A percentile compares a stretch with the other conserved stretches of the same genome.
These are phyloP conservation scores for Carcinoscorpius rotundicauda DNA, from an alignment of 1,140 invertebrate genomes.

Conservation along the genomic window DNA sequence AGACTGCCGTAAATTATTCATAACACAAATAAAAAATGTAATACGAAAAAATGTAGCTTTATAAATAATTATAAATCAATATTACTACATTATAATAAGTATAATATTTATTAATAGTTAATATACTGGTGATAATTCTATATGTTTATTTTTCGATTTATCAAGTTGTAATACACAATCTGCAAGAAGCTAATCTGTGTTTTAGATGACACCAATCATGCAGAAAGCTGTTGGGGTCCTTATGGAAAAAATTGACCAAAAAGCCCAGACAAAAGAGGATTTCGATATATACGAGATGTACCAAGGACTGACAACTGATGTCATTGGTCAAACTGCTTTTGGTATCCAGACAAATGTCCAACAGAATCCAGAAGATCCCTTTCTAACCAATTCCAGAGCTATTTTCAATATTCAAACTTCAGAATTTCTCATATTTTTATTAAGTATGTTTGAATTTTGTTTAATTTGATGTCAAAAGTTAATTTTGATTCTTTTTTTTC, in stretches of 20 bases:
- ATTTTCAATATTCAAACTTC: constrained; percentile 12
- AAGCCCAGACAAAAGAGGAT: constrained; percentile 13
- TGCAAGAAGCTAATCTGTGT: background rate
- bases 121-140: too few relatives aligned
- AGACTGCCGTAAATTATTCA: too few relatives aligned
- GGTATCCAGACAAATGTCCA: constrained; percentile 27
- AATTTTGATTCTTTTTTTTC: too few relatives aligned
- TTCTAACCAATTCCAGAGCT: constrained; percentile 13
- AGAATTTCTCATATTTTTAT: constrained; percentile 1
- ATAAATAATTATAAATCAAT: too few relatives aligned
- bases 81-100: too few relatives aligned
- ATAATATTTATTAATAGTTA: too few relatives aligned
- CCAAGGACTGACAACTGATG: constrained; percentile 38
- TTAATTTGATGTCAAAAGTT: background rate
- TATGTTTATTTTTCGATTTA: too few relatives aligned
- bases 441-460: constrained; percentile 5
- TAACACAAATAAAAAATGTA: too few relatives aligned
- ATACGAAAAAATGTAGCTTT: too few relatives aligned
- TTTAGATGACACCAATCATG: constrained; percentile 29
- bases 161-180: too few relatives aligned
- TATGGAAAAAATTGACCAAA: constrained; percentile 23
- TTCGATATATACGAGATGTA: constrained; percentile 30
- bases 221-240: constrained; percentile 26
- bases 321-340: constrained; percentile 39
- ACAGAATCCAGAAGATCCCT: constrained; percentile 10